Conservation (phyloP, 1,140 invertebrate genomes). For the Nylanderia fulva region DNA sequence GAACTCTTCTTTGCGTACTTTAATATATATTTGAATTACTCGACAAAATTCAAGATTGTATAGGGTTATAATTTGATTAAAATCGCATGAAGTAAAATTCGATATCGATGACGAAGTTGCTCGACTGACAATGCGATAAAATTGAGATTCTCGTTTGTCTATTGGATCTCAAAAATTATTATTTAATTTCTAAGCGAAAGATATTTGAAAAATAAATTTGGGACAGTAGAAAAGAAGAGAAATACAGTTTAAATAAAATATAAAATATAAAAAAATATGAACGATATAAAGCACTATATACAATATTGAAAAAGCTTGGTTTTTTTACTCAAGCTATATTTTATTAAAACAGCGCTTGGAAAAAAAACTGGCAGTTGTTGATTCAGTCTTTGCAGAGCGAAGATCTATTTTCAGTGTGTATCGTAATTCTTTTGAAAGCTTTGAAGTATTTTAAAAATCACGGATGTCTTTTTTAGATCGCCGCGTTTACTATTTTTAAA, state of each 20-base stretch:
- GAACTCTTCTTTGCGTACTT: background rate
- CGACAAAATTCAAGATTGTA: background rate
- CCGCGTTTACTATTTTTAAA: background rate
- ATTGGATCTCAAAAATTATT: background rate
- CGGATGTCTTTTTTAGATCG: background rate
- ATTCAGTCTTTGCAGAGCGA: background rate
- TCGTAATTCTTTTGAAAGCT: background rate
- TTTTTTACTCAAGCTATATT: background rate
- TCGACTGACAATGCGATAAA: background rate
- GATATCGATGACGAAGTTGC: background rate
- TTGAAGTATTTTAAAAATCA: conserved; percentile 10
- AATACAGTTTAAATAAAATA: too few relatives aligned
- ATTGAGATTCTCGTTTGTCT: conserved; percentile 30
- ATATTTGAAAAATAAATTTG: background rate
- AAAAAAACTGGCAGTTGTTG: background rate
- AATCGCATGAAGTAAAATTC: background rate
- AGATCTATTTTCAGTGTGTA: background rate
- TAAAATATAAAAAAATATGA: too few relatives aligned
- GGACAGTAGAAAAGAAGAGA: too few relatives aligned
- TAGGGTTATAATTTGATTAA: conserved; percentile 35
- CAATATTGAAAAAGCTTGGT: background rate
- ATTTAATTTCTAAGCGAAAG: background rate
- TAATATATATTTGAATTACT: background rate
- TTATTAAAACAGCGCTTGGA: background rate
- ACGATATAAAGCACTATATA: too few relatives aligned